phyloP scores from a whole-genome alignment of 1,140 invertebrate genomes.

The Monomorium pharaonis region DNA sequence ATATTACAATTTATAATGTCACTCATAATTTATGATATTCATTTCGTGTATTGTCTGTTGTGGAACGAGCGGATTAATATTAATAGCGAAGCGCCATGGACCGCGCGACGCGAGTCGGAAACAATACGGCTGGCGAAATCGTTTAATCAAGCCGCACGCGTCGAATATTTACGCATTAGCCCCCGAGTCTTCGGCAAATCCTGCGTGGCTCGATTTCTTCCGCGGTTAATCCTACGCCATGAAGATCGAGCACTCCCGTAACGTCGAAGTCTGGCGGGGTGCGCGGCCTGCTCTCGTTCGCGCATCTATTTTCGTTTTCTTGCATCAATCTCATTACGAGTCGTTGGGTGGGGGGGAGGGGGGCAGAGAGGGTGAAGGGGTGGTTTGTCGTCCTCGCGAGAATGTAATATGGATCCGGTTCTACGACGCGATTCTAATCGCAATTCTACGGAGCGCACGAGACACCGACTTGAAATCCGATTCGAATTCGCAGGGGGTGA shows the following conservation, averaged over 20 bases:
- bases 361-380: not conserved
- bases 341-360: not conserved
- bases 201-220: not conserved
- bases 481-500: slow-evolving; percentile 75
- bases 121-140: slow-evolving; percentile 6
- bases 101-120: not conserved
- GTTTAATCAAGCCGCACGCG: not conserved
- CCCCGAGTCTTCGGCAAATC: not conserved
- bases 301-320: slow-evolving; percentile 59
- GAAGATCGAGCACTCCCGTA: slow-evolving; percentile 39
- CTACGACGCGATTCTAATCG: slow-evolving; percentile 76
- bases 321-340: slow-evolving; percentile 60
- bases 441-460: slow-evolving; percentile 72
- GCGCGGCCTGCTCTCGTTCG: slow-evolving; percentile 32
- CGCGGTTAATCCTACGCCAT: not conserved
- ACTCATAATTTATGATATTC: slow-evolving; percentile 47
- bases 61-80: slow-evolving; percentile 49
- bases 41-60: slow-evolving; percentile 37
- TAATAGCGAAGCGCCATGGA: slow-evolving; percentile 14
- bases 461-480: slow-evolving; percentile 77
- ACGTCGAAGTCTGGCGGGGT: not conserved
- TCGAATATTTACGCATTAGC: slow-evolving; percentile 30
- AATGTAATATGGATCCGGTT: slow-evolving; percentile 79
- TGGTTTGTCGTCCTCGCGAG: slow-evolving; percentile 42
- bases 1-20: slow-evolving; percentile 55